These are phyloP conservation scores for Lates calcarifer DNA, from an alignment of 2,113 vertebrate species.

Conservation along the genomic window DNA sequence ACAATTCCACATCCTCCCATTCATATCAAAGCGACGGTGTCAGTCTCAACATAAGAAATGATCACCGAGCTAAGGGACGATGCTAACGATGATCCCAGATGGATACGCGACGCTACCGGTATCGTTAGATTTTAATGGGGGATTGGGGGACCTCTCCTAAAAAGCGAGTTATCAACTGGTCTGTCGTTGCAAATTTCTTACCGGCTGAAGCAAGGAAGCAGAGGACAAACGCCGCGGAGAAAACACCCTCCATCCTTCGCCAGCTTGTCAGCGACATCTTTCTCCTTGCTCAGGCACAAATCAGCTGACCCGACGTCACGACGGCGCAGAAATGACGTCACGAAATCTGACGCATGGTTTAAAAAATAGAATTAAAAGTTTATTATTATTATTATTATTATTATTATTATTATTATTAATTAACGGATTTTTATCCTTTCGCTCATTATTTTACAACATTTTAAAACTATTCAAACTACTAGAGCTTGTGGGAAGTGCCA, in stretches of 20 bases:
- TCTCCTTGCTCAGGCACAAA: constrained; percentile 35
- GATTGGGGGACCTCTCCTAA: accelerated
- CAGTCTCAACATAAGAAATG: accelerated
- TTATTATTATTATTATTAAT: too few relatives aligned
- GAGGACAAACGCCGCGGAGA: constrained; percentile 43
- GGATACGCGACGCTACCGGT: neutral
- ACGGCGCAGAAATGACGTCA: constrained; percentile 4
- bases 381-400: too few relatives aligned
- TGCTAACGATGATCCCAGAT: constrained; percentile 23
- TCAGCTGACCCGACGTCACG: constrained; percentile 74
- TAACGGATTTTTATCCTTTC: too few relatives aligned
- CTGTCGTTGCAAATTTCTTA: constrained; percentile 16
- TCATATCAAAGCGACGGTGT: neutral
- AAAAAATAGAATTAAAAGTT: too few relatives aligned
- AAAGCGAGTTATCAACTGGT: accelerated
- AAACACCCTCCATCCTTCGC: constrained; percentile 66
- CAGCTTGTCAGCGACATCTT: constrained; percentile 65
- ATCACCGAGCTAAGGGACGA: neutral
- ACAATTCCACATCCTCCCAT: neutral
- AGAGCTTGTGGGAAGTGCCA: too few relatives aligned
- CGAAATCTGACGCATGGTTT: neutral
- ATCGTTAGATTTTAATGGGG: neutral
- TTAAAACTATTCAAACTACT: too few relatives aligned
- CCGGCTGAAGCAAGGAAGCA: constrained; percentile 32
- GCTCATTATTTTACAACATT: too few relatives aligned